A percentile compares a stretch with the other conserved stretches of the same genome.
Conservation (phyloP, 2,888 invertebrate species). For the Hedychridium roseum region DNA sequence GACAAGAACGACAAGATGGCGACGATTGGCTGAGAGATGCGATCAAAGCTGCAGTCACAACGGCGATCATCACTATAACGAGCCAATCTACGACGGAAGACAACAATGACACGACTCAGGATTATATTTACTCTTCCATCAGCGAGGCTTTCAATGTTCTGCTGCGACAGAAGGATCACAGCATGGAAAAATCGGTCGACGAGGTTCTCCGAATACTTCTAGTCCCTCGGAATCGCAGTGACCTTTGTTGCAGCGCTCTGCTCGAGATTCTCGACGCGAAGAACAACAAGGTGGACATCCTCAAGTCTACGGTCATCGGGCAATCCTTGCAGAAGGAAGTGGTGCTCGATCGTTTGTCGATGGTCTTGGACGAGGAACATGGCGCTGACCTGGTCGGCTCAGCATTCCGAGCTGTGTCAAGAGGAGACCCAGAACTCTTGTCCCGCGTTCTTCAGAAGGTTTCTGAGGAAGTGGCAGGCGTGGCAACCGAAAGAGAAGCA, state of each 20-base stretch:
- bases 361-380: constrained; percentile 69
- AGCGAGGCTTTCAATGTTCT: constrained; percentile 56
- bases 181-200: constrained; percentile 49
- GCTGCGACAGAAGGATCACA: constrained; percentile 35
- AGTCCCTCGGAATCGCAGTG: constrained; percentile 49
- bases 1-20: constrained; percentile 9
- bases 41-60: constrained; percentile 50
- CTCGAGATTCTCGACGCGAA: constrained; percentile 47
- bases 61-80: constrained; percentile 42
- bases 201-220: constrained; percentile 50
- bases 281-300: constrained; percentile 70
- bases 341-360: constrained; percentile 71
- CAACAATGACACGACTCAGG: constrained; percentile 23
- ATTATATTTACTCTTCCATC: constrained; percentile 52
- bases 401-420: constrained; percentile 74
- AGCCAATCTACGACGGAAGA: constrained; percentile 12
- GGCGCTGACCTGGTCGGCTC: constrained; percentile 69
- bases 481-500: constrained; percentile 73
- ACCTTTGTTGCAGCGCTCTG: constrained; percentile 49
- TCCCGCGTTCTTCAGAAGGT: constrained; percentile 70
- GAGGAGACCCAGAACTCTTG: constrained; percentile 70
- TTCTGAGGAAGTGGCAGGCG: constrained; percentile 69
- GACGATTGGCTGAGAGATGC: constrained; percentile 43
- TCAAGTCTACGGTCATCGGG: constrained; percentile 68
- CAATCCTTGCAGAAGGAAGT: constrained; percentile 68